phyloP scores from a whole-genome alignment of 2,797 vertebrate genomes.

The Graptemys geographica region DNA sequence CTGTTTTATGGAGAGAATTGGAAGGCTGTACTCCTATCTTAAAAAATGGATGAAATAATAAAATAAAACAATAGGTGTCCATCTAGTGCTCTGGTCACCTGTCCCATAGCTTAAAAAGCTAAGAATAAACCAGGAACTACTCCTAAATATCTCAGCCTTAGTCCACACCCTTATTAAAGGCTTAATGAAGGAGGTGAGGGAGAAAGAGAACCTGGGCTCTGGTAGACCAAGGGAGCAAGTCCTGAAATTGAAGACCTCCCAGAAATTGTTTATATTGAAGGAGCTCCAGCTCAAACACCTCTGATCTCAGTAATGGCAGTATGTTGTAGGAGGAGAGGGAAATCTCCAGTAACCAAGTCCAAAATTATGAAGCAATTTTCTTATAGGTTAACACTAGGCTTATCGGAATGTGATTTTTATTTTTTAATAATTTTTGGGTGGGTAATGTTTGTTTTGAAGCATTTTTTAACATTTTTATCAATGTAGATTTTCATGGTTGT shows the following conservation, averaged over 20 bases:
- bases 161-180: not conserved
- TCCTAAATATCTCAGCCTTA: not conserved
- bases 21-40: constrained; percentile 72
- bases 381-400: not conserved
- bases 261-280: not conserved
- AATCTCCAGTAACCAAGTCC: not conserved
- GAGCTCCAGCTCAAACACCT: not conserved
- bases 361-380: not conserved
- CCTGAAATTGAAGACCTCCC: not conserved
- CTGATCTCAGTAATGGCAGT: not conserved
- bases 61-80: not conserved
- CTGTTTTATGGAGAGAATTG: constrained; percentile 46
- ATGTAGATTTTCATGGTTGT: not conserved
- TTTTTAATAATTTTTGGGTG: not conserved
- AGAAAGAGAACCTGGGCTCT: not conserved
- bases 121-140: not conserved
- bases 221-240: not conserved
- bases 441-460: not conserved
- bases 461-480: not conserved
- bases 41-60: constrained; percentile 60
- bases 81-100: not conserved
- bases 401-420: not conserved
- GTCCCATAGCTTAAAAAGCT: not conserved
- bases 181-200: not conserved
- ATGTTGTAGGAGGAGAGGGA: not conserved